phyloP scores from a whole-genome alignment of 2,797 vertebrate species.

The Rhinoraja longicauda region DNA sequence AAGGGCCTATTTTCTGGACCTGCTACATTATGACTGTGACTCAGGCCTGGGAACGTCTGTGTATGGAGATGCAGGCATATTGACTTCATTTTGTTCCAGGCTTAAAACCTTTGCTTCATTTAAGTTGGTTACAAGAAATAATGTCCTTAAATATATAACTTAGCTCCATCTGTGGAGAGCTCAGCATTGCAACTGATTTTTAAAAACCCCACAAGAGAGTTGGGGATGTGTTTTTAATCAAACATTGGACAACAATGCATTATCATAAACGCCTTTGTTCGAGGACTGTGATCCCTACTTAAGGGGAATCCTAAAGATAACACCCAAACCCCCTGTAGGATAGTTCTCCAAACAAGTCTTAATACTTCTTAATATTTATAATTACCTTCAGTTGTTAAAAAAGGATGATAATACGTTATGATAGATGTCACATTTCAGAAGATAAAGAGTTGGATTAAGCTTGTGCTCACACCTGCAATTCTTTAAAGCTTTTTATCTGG shows the following conservation, averaged over 20 bases:
- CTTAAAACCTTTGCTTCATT: too few species aligned
- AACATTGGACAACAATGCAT: not conserved
- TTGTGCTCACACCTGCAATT: not conserved
- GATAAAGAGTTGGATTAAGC: not conserved
- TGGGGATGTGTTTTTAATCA: not conserved
- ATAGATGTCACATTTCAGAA: not conserved
- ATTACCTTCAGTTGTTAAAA: not conserved
- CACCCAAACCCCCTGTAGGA: not conserved
- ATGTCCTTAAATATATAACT: too few species aligned
- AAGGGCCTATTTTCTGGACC: too few species aligned
- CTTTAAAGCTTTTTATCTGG: not conserved
- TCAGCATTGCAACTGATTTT: too few species aligned
- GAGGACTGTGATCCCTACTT: not conserved
- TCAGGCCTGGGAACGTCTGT: too few species aligned
- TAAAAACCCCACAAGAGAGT: too few species aligned
- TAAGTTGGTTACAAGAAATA: too few species aligned
- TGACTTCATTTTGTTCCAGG: too few species aligned
- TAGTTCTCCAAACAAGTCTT: not conserved
- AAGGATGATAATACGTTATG: not conserved
- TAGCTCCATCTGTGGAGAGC: too few species aligned
- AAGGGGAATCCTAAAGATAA: not conserved
- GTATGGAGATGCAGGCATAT: too few species aligned
- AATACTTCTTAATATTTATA: not conserved
- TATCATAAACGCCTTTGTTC: not conserved
- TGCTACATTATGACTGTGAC: too few species aligned